Evolutionary conservation across 1,140 invertebrate genomes (phyloP), one percentile per base, ranked within the genome.

Genomic region (Meloidogyne floridensis): DNA sequence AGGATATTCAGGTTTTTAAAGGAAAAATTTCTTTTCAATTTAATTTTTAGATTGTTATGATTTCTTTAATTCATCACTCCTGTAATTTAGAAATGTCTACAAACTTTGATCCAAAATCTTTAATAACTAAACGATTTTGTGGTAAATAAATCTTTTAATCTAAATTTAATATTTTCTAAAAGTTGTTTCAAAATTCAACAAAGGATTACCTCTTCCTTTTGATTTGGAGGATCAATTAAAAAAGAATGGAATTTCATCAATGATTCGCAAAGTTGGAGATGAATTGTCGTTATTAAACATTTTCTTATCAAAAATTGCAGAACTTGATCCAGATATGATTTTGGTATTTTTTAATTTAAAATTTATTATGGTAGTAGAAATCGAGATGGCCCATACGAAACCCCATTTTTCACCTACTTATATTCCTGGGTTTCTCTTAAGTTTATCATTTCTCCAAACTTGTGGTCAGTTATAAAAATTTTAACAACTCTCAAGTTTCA

Each of bases 321-420:
- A 94, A 88, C 91, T 95, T 56, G 96, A 98, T 92, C 95, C 96
- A 0, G 97, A 99, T 92, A 90, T 98, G 11, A 93, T 98, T 73
- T 93, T 98, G 7, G 91, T 92, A 89, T 6, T 51, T 20, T 54
- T 15, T n/a, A 2, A 10, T 81, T 88, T 86, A 75, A 47, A 79
- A 42, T 53, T 53, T 10, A 53, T 53, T 53, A 53, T 32, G 32
- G 32, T 32, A 32, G 32, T 32, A 32, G 32, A 32, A 32, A 32
- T 32, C 32, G 32, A 32, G 32, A 32, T 32, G 32, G 32, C 32
- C 32, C 32, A 32, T 32, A 32, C 32, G 32, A 32, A 32, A 32
- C 32, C 32, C 32, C 32, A 32, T 32, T 32, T 32, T 32, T 32
- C 32, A 32, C 32, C 32, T 32, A 32, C 32, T 32, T 32, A 32